Conservation (phyloP, 1,140 invertebrate species). For the Pseudomyrmex dendroicus region DNA sequence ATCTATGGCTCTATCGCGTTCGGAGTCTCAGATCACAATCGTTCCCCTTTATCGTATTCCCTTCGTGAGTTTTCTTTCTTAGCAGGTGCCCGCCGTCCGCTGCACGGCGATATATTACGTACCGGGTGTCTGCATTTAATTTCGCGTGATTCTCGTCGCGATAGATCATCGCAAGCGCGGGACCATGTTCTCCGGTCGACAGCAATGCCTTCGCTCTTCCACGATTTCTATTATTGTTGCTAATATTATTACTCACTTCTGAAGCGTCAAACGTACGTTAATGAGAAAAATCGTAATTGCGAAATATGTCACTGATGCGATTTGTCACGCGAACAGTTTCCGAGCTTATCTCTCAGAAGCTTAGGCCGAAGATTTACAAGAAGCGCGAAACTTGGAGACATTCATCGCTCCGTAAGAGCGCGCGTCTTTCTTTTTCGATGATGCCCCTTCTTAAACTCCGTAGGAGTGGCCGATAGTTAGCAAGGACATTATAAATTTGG, state of each 20-base stretch:
- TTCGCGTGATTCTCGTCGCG: slow-evolving; percentile 42
- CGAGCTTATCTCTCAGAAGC: slow-evolving; percentile 58
- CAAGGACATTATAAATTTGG: slow-evolving; percentile 76
- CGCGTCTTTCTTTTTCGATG: slow-evolving; percentile 35
- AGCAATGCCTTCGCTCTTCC: neutral
- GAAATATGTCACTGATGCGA: slow-evolving; percentile 25
- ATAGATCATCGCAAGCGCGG: slow-evolving; percentile 19
- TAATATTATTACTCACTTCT: too few relatives aligned
- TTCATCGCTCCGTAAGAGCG: slow-evolving; percentile 21
- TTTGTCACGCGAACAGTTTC: slow-evolving; percentile 60
- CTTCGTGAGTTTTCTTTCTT: slow-evolving; percentile 75
- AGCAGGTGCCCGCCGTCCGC: slow-evolving; percentile 71
- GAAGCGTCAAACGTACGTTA: neutral
- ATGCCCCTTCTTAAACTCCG: slow-evolving; percentile 34
- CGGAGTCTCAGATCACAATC: slow-evolving; percentile 80
- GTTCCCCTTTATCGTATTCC: slow-evolving; percentile 79
- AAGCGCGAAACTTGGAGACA: slow-evolving; percentile 13
- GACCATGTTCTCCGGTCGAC: neutral
- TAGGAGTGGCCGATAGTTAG: slow-evolving; percentile 72
- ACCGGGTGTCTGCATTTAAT: slow-evolving; percentile 73
- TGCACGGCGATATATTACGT: slow-evolving; percentile 69
- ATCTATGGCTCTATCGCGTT: slow-evolving; percentile 82
- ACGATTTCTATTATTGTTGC: neutral
- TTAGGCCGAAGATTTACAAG: slow-evolving; percentile 52
- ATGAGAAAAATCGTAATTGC: too few relatives aligned